Evolutionary conservation across 1,140 invertebrate species (phyloP), one percentile per base, ranked within the genome.

Genomic region (Neodiprion fabricii): DNA sequence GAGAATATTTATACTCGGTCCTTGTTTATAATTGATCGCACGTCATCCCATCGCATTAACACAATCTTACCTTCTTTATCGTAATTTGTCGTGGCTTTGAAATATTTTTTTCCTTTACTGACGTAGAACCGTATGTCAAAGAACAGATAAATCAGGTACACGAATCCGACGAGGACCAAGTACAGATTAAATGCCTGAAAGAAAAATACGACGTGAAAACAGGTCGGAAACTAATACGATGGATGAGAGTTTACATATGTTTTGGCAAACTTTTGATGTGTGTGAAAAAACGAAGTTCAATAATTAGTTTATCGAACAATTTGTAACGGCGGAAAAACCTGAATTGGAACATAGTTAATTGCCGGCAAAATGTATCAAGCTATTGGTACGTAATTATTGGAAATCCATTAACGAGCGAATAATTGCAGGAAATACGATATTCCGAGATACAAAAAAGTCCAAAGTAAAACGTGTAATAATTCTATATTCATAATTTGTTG

Each of bases 41-140:
- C 28, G 5, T 3, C 2, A 40, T 40, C 28, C 2, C 28, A 5
- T 5, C 28, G 28, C 28, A 40, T 40, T 40, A 40, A 40, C 50
- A 28, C 9, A 48, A 28, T 67, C 28, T 76, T 49, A 71, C 68
- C 70, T 53, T 76, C 73, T 71, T 76, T 74, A 68, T 70, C 68
- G 50, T 47, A 72, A 66, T 68, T 74, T 10, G 47, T 61, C 9
- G 48, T 75, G 47, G 49, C 75, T 50, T 70, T 69, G 8, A 71
- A 50, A 50, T 89, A 89, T 76, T 87, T 88, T 61, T 88, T 83
- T 7, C 90, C 89, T 67, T 85, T 86, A 9, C 81, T 80, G 75
- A 91, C 89, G 76, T 92, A 92, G 67, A 89, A 79, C 67, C 87
- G 85, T 67, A 94, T 91, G 78, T 93, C 92, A n/a, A 90, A 81